Evolutionary conservation across 2,113 vertebrate species (phyloP).

Genomic region (Tichodroma muraria): DNA sequence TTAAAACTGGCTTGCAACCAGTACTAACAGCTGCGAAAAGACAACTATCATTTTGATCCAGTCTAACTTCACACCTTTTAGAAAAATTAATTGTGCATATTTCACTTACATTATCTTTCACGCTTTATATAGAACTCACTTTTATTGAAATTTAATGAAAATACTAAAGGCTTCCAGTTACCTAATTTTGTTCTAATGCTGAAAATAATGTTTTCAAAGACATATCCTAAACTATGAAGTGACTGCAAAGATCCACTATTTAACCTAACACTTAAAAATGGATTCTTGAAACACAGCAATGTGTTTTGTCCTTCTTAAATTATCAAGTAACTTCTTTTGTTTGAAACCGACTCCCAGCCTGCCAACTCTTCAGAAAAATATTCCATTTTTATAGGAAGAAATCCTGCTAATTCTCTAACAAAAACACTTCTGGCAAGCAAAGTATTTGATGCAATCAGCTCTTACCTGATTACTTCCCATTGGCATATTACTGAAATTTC

Average conservation of each 20-base stretch:
- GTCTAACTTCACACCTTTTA: not conserved
- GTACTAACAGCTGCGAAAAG: not conserved
- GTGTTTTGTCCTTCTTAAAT: not conserved
- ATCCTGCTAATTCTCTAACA: not conserved
- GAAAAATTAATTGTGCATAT: not conserved
- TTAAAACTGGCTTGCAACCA: not conserved
- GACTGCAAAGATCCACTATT: not conserved
- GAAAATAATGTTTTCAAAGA: not conserved
- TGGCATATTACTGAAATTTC: constrained; percentile 71
- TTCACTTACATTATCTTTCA: not conserved
- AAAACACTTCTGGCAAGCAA: not conserved
- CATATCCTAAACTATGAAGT: not conserved
- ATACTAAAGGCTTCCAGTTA: not conserved
- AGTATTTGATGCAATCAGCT: not conserved
- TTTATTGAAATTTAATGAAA: not conserved
- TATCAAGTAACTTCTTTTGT: not conserved
- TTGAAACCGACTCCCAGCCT: not conserved
- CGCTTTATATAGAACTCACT: not conserved
- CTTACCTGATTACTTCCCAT: constrained; percentile 77
- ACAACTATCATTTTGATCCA: not conserved
- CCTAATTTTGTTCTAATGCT: not conserved
- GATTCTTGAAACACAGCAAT: not conserved
- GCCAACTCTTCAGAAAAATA: not conserved
- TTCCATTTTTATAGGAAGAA: not conserved
- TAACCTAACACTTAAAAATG: not conserved